Evolutionary conservation across 2,797 vertebrate species (phyloP).

Genomic region (Chelidonichthys spinosus): DNA sequence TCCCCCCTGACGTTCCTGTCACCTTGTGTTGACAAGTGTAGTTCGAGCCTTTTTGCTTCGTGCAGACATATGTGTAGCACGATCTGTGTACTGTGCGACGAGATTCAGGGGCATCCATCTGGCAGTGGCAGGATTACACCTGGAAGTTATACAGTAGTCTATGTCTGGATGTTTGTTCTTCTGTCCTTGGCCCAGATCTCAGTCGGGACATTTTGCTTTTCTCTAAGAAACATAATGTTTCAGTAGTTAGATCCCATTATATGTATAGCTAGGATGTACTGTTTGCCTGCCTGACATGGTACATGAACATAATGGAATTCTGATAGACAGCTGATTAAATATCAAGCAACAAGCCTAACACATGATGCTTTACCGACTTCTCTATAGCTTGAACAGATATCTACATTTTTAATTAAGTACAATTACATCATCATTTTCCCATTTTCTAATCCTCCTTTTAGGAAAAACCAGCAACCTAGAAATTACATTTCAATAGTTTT

Average conservation of each 20-base stretch:
- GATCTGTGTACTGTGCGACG: constrained; percentile 7
- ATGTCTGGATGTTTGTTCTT: neutral
- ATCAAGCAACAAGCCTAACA: neutral
- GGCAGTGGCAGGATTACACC: constrained; percentile 37
- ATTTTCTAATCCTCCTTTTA: no score
- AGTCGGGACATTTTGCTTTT: constrained; percentile 5
- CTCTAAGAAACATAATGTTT: constrained; percentile 3
- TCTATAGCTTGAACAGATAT: neutral
- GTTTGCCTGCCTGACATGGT: neutral
- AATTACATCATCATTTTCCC: neutral
- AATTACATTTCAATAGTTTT: neutral
- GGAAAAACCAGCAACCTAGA: neutral
- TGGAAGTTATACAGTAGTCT: constrained; percentile 50
- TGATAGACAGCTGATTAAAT: neutral
- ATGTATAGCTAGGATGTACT: neutral
- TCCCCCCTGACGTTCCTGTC: constrained; percentile 7
- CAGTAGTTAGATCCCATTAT: constrained; percentile 3
- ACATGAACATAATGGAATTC: neutral
- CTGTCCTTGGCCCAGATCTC: constrained; percentile 14
- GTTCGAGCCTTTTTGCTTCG: constrained; percentile 14
- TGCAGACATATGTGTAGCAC: neutral
- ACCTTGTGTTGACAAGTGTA: constrained; percentile 14
- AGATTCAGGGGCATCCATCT: constrained; percentile 42
- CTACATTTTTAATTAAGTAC: neutral
- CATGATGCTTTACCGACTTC: neutral